phyloP scores from a whole-genome alignment of 2,888 invertebrate species.

The Gastrophysa polygoni region DNA sequence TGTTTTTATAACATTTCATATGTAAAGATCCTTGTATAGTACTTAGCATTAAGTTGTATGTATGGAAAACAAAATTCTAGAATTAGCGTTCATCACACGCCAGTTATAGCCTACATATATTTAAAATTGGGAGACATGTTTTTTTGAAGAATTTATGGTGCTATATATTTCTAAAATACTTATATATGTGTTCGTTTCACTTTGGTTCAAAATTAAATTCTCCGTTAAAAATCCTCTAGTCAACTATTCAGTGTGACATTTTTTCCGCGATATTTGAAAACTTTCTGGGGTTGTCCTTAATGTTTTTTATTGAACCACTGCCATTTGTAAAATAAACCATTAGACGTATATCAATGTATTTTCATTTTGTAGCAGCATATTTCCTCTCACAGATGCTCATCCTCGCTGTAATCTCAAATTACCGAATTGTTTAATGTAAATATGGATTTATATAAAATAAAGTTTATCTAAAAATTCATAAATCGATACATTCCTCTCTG shows the following conservation, averaged over 20 bases:
- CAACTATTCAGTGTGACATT: conserved; percentile 14
- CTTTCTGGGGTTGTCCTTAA: conserved; percentile 12
- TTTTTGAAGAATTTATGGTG: conserved; percentile 51
- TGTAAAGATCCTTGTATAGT: conserved; percentile 58
- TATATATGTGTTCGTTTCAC: conserved; percentile 43
- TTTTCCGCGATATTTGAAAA: conserved; percentile 15
- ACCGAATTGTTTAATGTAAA: conserved; percentile 1
- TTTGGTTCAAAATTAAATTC: conserved; percentile 23
- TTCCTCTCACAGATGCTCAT: neutral
- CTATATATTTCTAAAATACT: conserved; percentile 44
- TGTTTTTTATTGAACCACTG: conserved; percentile 50
- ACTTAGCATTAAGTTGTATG: conserved; percentile 51
- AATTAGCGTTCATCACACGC: conserved; percentile 4
- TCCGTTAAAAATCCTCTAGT: conserved; percentile 29
- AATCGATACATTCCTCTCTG: too few species aligned
- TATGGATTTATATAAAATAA: neutral
- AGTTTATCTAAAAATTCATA: neutral
- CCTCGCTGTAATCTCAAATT: neutral
- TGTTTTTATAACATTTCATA: conserved; percentile 49
- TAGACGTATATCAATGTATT: conserved; percentile 27
- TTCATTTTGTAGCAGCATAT: conserved; percentile 24
- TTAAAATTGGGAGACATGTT: conserved; percentile 38
- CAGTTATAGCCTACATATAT: neutral
- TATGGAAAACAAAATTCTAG: conserved; percentile 36
- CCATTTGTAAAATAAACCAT: conserved; percentile 55